These are phyloP conservation scores for Antechinus stuartii DNA, from an alignment of 2,113 vertebrate species.

Conservation along the genomic window DNA sequence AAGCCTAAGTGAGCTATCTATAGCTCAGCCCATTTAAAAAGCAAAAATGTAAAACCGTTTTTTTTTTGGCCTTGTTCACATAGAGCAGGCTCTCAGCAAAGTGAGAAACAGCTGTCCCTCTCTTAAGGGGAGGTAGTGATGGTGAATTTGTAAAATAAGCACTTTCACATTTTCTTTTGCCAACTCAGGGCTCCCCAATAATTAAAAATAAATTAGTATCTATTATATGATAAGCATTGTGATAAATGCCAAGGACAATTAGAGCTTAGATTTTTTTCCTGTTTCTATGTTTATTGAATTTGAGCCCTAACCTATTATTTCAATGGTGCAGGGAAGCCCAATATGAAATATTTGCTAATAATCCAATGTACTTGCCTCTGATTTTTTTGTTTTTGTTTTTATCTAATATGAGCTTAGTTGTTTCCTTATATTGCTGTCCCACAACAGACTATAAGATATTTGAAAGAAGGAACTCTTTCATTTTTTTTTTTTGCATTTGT, in stretches of 20 bases:
- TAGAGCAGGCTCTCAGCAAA: neutral
- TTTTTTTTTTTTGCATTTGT: neutral
- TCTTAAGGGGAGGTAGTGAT: neutral
- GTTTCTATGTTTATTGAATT: neutral
- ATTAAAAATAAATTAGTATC: neutral
- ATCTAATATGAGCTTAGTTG: neutral
- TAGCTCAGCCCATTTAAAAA: neutral
- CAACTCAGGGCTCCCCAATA: neutral
- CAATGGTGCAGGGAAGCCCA: neutral
- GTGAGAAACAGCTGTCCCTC: neutral
- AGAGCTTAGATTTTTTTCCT: neutral
- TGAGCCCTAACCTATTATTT: neutral
- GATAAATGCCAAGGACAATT: neutral
- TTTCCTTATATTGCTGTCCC: neutral
- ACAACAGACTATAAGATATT: neutral
- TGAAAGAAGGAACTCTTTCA: neutral
- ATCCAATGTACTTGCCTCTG: neutral
- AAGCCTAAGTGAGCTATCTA: neutral
- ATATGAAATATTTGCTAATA: neutral
- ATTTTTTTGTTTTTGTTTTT: neutral
- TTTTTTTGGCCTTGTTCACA: neutral
- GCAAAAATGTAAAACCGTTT: neutral
- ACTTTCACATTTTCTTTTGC: neutral
- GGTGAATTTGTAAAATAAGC: neutral
- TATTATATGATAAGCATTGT: neutral